Percentiles rank a stretch among this genome's conserved stretches.
These are phyloP conservation scores for Trachelus tabidus DNA, from an alignment of 2,888 invertebrate species.

Conservation along the genomic window DNA sequence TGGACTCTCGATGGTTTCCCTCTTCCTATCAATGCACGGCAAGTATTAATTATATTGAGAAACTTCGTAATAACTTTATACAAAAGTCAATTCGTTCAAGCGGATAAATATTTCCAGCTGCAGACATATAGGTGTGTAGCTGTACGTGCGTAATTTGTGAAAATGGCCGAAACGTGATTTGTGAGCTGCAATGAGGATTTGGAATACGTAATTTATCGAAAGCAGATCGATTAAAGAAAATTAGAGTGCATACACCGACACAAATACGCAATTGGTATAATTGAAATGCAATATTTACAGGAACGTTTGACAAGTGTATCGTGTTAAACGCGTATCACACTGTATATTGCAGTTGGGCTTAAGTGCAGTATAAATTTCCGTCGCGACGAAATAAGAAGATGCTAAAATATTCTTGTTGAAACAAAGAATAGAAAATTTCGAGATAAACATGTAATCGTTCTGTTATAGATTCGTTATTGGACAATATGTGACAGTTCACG, in stretches of 20 bases:
- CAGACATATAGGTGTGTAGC: background rate
- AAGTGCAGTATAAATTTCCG: background rate
- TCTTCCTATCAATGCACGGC: slow-evolving; percentile 71
- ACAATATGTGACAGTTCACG: slow-evolving; percentile 81
- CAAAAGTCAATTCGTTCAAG: background rate
- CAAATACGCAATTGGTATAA: background rate
- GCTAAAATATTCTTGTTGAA: background rate
- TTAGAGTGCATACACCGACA: background rate
- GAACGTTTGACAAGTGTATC: background rate
- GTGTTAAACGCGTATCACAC: background rate
- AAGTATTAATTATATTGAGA: slow-evolving; percentile 22
- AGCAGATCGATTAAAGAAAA: background rate
- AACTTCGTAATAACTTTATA: background rate
- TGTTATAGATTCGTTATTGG: slow-evolving; percentile 77
- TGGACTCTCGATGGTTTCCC: slow-evolving; percentile 82
- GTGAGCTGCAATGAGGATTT: background rate
- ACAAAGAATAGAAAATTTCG: background rate
- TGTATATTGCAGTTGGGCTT: background rate
- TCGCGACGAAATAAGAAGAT: background rate
- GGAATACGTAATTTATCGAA: background rate
- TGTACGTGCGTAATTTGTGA: background rate
- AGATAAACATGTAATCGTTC: background rate
- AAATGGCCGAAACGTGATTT: background rate
- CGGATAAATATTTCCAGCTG: background rate
- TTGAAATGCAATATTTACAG: background rate